Evolutionary conservation across 2,888 invertebrate species (phyloP).

Genomic region (Tiliacea citrago): DNA sequence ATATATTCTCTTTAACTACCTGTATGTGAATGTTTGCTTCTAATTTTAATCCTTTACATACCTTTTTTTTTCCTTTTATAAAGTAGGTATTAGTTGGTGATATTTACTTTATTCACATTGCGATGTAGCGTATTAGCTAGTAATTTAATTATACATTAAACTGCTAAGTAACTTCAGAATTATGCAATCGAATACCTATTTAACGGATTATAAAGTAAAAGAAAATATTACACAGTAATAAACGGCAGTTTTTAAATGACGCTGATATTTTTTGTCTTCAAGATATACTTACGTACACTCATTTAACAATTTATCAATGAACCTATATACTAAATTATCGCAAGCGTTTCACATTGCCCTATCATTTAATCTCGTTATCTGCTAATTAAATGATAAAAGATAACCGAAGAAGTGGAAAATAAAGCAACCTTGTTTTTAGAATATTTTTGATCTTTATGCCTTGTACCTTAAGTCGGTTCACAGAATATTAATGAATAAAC

Average conservation of each 20-base stretch:
- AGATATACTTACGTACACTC: conserved; percentile 2
- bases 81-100: too few species aligned
- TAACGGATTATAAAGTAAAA: neutral
- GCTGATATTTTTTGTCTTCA: neutral
- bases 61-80: too few species aligned
- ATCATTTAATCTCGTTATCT: conserved; percentile 62
- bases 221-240: neutral
- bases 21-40: neutral
- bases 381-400: conserved; percentile 59
- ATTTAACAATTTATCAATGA: conserved; percentile 62
- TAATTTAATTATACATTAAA: too few species aligned
- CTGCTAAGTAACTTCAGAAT: too few species aligned
- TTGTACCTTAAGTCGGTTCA: neutral
- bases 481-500: neutral
- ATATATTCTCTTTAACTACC: neutral
- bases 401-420: conserved; percentile 39
- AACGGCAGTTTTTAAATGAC: neutral
- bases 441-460: neutral
- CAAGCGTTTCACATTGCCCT: conserved; percentile 50
- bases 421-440: conserved; percentile 39
- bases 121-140: too few species aligned
- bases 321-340: conserved; percentile 55
- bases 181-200: too few species aligned
- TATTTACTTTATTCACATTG: too few species aligned
- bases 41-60: too few species aligned